phyloP scores from a whole-genome alignment of 2,797 vertebrate genomes.

The Eulemur coronatus region DNA sequence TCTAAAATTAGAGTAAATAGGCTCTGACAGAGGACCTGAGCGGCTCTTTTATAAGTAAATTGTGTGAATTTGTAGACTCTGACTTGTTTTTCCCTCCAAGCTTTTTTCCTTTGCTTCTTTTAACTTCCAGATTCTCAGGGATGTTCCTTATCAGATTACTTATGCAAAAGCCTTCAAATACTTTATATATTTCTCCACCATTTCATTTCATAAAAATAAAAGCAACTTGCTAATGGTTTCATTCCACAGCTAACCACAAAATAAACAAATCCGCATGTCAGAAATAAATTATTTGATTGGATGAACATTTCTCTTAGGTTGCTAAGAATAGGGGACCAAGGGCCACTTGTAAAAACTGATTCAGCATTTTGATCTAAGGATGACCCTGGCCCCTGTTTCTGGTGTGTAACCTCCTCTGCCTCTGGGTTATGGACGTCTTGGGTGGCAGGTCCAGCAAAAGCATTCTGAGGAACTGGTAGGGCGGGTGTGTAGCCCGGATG shows the following conservation, averaged over 20 bases:
- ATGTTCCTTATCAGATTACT: not conserved
- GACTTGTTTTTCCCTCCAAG: not conserved
- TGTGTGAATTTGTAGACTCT: not conserved
- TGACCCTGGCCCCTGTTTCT: not conserved
- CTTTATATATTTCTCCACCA: not conserved
- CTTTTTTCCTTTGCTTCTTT: not conserved
- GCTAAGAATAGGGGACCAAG: not conserved
- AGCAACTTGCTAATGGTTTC: not conserved
- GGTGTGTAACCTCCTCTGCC: not conserved
- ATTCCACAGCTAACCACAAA: not conserved
- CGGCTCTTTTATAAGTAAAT: not conserved
- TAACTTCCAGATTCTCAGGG: not conserved
- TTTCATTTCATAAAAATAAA: conserved; percentile 18
- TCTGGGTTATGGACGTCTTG: not conserved
- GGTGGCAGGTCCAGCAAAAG: not conserved
- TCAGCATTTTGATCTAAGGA: not conserved
- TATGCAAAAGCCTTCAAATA: conserved; percentile 23
- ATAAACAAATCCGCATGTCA: not conserved
- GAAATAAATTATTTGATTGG: not conserved
- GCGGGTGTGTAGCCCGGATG: not conserved
- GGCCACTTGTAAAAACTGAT: not conserved
- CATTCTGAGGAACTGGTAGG: not conserved
- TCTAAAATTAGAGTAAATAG: conserved; percentile 51
- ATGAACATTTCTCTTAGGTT: not conserved
- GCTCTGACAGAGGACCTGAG: not conserved